Conservation (phyloP, 2,888 invertebrate species). For the Ramazzottius varieornatus region DNA sequence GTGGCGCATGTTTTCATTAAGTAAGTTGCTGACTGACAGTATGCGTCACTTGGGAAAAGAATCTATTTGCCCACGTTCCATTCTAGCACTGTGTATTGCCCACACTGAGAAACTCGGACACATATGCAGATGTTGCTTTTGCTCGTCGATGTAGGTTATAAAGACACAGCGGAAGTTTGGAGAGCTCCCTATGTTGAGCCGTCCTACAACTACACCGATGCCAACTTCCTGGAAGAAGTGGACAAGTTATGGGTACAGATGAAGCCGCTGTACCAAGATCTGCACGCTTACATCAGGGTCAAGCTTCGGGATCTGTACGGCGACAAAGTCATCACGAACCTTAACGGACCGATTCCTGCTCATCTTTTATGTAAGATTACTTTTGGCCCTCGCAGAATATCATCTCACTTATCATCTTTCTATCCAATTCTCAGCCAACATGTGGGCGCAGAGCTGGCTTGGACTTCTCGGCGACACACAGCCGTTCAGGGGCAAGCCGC, state of each 20-base stretch:
- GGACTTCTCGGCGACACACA: constrained; percentile 16
- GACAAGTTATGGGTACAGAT: neutral
- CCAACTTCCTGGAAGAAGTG: neutral
- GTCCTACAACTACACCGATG: neutral
- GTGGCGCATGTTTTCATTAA: too few relatives aligned
- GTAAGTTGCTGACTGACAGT: too few relatives aligned
- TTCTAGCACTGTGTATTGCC: too few relatives aligned
- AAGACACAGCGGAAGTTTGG: neutral
- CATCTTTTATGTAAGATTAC: constrained; percentile 19
- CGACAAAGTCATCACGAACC: constrained; percentile 13
- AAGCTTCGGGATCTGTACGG: neutral
- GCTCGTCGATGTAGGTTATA: neutral
- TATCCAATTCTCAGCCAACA: constrained; percentile 29
- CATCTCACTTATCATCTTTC: neutral
- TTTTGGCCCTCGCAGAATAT: neutral
- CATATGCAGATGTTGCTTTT: too few relatives aligned
- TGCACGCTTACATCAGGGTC: neutral
- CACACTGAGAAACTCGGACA: too few relatives aligned
- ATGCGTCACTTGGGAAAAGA: too few relatives aligned
- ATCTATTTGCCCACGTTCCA: too few relatives aligned
- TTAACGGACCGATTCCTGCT: constrained; percentile 21
- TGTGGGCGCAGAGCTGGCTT: constrained; percentile 24
- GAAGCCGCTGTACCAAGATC: neutral
- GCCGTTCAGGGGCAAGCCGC: constrained; percentile 15
- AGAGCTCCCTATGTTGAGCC: constrained; percentile 2